Evolutionary conservation across 2,113 vertebrate genomes (phyloP).

Genomic region (Zosterops borbonicus): DNA sequence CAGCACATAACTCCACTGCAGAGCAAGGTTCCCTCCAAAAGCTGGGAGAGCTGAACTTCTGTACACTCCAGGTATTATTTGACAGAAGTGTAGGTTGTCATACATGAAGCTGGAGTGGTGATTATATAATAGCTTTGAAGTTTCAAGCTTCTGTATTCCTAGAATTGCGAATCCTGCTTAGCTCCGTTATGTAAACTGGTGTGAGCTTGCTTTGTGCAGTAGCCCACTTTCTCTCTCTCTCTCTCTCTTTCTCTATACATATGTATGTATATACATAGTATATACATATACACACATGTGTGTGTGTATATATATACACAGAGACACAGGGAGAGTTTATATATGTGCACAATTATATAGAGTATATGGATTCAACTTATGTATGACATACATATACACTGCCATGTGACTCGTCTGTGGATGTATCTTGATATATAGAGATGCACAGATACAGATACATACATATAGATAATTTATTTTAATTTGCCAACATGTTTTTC

Average conservation of each 20-base stretch:
- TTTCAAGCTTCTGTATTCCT: not conserved
- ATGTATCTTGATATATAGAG: not conserved
- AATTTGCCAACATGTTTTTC: not conserved
- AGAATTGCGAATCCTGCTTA: not conserved
- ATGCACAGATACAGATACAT: not conserved
- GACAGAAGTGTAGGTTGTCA: not conserved
- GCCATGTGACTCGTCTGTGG: not conserved
- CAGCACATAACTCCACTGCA: not conserved
- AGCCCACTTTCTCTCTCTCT: not conserved
- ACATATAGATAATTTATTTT: not conserved
- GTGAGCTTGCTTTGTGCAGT: not conserved
- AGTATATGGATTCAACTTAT: not conserved
- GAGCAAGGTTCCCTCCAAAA: not conserved
- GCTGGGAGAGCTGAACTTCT: not conserved
- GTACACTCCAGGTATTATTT: not conserved
- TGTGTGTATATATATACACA: too few species aligned
- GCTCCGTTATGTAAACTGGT: not conserved
- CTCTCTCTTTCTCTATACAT: not conserved
- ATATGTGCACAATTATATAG: not conserved
- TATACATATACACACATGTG: fast-evolving
- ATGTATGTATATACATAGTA: too few species aligned
- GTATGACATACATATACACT: too few species aligned
- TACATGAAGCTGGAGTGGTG: not conserved
- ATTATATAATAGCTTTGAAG: not conserved
- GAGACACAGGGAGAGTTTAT: not conserved